Percentiles rank a stretch among this genome's conserved stretches.
phyloP scores from a whole-genome alignment of 2,888 invertebrate species.

The Nemotelus nigrinus region DNA sequence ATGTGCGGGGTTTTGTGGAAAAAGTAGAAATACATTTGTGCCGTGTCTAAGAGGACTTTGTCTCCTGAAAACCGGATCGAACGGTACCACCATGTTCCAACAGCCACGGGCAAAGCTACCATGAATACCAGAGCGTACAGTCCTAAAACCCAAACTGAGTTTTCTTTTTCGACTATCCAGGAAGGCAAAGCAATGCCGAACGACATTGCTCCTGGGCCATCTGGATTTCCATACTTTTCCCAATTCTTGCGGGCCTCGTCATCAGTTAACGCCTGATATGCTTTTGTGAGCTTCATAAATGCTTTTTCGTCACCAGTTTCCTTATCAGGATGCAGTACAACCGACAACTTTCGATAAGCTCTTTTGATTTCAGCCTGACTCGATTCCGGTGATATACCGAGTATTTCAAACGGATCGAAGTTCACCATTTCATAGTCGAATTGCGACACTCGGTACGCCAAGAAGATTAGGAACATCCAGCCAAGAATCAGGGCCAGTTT shows the following conservation, averaged over 20 bases:
- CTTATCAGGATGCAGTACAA: slow-evolving; percentile 96
- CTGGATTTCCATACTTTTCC: slow-evolving; percentile 99
- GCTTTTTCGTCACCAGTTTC: slow-evolving; percentile 96
- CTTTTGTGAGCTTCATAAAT: slow-evolving; percentile 97
- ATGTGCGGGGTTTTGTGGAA: slow-evolving; percentile 96
- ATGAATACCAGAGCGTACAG: slow-evolving; percentile 97
- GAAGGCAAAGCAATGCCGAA: slow-evolving; percentile 99
- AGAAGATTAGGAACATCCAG: slow-evolving; percentile 82
- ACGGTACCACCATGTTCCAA: slow-evolving; percentile 99
- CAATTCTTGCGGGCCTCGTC: slow-evolving; percentile 97
- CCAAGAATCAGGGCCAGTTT: slow-evolving; percentile 82
- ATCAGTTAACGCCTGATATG: slow-evolving; percentile 92
- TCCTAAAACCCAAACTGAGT: slow-evolving; percentile 97
- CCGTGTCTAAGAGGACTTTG: slow-evolving; percentile 95
- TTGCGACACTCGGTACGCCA: slow-evolving; percentile 92
- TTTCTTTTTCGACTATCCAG: slow-evolving; percentile 99
- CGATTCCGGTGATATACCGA: slow-evolving; percentile 88
- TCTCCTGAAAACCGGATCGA: slow-evolving; percentile 97
- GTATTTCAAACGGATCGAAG: slow-evolving; percentile 98
- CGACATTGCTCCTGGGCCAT: slow-evolving; percentile 98
- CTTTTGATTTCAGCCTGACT: slow-evolving; percentile 91
- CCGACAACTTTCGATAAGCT: slow-evolving; percentile 92
- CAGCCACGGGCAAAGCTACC: slow-evolving; percentile 89
- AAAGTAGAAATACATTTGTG: slow-evolving; percentile 94
- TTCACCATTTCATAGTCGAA: slow-evolving; percentile 98